Evolutionary conservation across 2,888 invertebrate genomes (phyloP).

Genomic region (Melinaea marsaeus): DNA sequence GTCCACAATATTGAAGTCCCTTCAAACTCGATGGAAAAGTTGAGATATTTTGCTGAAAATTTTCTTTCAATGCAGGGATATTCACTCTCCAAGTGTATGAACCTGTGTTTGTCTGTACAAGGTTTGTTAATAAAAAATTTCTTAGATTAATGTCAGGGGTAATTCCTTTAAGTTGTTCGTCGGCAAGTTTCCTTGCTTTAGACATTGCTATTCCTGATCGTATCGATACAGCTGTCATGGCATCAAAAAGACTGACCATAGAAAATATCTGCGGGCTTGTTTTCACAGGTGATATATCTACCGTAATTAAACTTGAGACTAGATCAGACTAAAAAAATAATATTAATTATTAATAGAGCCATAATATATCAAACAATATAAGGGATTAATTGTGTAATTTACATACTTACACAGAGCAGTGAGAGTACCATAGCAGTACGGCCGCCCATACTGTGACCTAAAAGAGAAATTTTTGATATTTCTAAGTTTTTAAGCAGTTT

Average conservation of each 20-base stretch:
- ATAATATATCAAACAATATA: too few species aligned
- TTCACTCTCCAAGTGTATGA: slow-evolving; percentile 89
- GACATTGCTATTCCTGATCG: slow-evolving; percentile 81
- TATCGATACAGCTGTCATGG: slow-evolving; percentile 80
- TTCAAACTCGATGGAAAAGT: slow-evolving; percentile 79
- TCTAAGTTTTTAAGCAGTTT: slow-evolving; percentile 80
- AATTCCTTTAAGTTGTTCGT: slow-evolving; percentile 79
- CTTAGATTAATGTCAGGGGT: slow-evolving; percentile 79
- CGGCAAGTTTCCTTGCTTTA: slow-evolving; percentile 81
- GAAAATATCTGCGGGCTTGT: slow-evolving; percentile 79
- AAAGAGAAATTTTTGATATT: slow-evolving; percentile 80
- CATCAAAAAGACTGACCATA: slow-evolving; percentile 82
- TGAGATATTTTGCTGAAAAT: slow-evolving; percentile 80
- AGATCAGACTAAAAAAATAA: slow-evolving; percentile 76
- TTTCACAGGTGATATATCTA: slow-evolving; percentile 84
- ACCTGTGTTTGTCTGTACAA: slow-evolving; percentile 82
- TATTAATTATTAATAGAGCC: slow-evolving; percentile 6
- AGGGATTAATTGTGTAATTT: slow-evolving; percentile 20
- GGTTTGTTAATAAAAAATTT: slow-evolving; percentile 91
- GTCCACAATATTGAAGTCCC: slow-evolving; percentile 79
- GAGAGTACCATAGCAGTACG: slow-evolving; percentile 91
- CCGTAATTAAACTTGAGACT: slow-evolving; percentile 82
- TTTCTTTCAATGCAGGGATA: slow-evolving; percentile 82
- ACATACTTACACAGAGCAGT: slow-evolving; percentile 78
- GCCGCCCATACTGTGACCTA: slow-evolving; percentile 99